Percentiles rank a stretch among this genome's conserved stretches.
Conservation (phyloP, 2,113 vertebrate genomes). For the Pitta sordida region DNA sequence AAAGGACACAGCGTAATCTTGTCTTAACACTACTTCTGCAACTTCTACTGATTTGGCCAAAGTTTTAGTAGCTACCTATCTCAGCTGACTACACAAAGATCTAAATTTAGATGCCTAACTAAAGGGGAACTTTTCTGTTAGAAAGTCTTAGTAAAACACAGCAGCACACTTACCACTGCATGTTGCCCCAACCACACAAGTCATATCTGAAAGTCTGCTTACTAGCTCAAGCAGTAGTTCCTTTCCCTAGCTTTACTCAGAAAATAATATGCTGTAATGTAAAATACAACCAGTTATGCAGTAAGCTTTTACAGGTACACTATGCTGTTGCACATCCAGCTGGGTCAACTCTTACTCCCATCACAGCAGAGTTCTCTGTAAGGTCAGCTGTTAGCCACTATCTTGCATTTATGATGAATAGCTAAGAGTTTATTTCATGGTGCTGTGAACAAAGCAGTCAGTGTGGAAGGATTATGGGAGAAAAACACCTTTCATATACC, state of each 20-base stretch:
- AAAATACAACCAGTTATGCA: neutral
- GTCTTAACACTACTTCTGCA: neutral
- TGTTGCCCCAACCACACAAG: neutral
- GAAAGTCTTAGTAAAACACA: neutral
- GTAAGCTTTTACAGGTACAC: neutral
- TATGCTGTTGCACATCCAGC: neutral
- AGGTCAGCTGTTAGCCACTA: neutral
- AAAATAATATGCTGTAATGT: neutral
- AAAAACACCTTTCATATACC: neutral
- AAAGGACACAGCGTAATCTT: neutral
- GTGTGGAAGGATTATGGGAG: neutral
- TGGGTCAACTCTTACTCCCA: neutral
- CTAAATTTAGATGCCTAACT: neutral
- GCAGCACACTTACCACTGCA: neutral
- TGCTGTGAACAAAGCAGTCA: constrained; percentile 14
- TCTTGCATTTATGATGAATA: neutral
- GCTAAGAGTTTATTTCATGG: neutral
- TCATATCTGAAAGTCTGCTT: neutral
- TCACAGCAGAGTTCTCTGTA: neutral
- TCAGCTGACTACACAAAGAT: neutral
- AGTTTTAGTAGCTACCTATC: neutral
- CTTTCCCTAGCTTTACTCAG: neutral
- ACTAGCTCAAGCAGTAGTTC: neutral
- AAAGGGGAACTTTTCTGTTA: neutral
- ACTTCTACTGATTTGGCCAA: neutral